These are phyloP conservation scores for Catharus bicknelli DNA, from an alignment of 2,113 vertebrate species.

Conservation along the genomic window DNA sequence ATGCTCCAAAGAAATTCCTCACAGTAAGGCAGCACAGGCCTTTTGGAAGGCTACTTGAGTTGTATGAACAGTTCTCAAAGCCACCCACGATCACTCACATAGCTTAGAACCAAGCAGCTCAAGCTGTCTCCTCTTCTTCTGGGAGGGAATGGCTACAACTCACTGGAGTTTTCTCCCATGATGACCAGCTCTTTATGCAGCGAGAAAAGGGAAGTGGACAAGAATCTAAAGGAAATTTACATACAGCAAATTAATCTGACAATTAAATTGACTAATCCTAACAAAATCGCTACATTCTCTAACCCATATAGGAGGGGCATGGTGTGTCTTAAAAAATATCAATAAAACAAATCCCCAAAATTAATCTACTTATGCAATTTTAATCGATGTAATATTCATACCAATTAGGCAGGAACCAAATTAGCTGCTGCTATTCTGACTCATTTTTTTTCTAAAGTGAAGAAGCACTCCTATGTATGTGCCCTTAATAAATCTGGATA, in stretches of 20 bases:
- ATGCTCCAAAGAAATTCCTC: background rate
- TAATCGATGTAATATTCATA: background rate
- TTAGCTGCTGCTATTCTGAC: conserved; percentile 1
- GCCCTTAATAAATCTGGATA: conserved; percentile 15
- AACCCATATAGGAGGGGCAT: accelerated
- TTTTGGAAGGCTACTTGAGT: background rate
- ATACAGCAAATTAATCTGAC: background rate
- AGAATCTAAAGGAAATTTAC: background rate
- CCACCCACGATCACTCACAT: background rate
- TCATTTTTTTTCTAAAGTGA: background rate
- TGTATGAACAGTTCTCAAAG: background rate
- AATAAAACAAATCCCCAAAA: background rate
- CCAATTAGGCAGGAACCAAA: background rate
- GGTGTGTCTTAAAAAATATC: background rate
- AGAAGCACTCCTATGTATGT: background rate
- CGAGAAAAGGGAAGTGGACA: background rate
- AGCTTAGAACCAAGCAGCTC: background rate
- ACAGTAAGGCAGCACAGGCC: background rate
- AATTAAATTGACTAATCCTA: background rate
- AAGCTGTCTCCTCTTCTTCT: background rate
- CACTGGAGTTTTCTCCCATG: background rate
- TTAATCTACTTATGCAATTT: background rate
- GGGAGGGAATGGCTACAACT: background rate
- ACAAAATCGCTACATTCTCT: background rate
- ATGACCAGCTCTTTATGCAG: background rate